These are phyloP conservation scores for Aplysia californica DNA, from an alignment of 1,140 invertebrate genomes.

Conservation along the genomic window DNA sequence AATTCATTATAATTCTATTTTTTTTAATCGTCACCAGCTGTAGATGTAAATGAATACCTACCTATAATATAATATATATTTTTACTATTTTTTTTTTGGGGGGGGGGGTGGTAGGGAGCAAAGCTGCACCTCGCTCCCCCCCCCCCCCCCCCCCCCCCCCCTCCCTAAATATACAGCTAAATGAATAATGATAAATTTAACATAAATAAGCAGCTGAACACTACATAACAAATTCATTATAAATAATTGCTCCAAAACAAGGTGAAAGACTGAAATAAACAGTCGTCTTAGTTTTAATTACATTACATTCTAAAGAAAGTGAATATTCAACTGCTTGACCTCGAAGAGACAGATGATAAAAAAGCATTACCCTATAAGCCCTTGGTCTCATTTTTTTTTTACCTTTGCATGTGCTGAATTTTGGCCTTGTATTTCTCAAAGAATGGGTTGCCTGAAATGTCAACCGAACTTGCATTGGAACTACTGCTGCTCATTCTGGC, in stretches of 20 bases:
- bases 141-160: no score
- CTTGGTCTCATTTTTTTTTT: not conserved
- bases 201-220: not conserved
- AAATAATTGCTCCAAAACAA: not conserved
- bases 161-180: no score
- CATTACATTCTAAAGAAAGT: not conserved
- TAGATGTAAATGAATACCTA: not conserved
- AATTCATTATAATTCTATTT: not conserved
- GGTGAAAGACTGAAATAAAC: not conserved
- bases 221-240: not conserved
- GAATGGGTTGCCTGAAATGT: conserved; percentile 16
- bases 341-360: no score
- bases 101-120: no score
- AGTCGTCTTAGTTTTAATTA: not conserved
- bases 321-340: no score
- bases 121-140: not conserved
- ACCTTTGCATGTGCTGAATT: conserved; percentile 22
- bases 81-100: no score
- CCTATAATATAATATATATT: not conserved
- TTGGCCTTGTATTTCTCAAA: conserved; percentile 24
- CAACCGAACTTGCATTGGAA: not conserved
- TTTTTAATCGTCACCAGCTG: not conserved
- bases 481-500: not conserved
- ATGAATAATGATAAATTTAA: no score
- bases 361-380: not conserved